These are phyloP conservation scores for Pachyseris speciosa DNA, from an alignment of 64 coral and sea anemone genomes.

Conservation along the genomic window DNA sequence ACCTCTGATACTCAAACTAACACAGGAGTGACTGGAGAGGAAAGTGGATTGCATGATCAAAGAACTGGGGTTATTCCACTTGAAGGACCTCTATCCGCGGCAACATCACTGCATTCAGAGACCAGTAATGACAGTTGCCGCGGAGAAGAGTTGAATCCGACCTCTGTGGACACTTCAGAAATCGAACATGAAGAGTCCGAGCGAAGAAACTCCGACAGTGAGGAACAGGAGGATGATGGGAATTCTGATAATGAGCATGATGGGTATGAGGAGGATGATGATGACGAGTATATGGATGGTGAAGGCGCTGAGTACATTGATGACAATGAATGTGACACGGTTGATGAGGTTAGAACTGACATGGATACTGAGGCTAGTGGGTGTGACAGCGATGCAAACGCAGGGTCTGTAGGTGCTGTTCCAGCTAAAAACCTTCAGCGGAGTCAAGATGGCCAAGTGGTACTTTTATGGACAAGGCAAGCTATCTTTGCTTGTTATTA, in stretches of 20 bases:
- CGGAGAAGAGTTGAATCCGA: background rate
- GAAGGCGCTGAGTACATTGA: slow-evolving; percentile 7
- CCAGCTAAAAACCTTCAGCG: slow-evolving; percentile 65
- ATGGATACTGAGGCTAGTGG: slow-evolving; percentile 8
- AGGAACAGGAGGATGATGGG: slow-evolving; percentile 59
- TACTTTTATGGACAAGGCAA: slow-evolving; percentile 71
- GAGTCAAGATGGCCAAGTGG: slow-evolving; percentile 59
- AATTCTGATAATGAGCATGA: slow-evolving; percentile 52
- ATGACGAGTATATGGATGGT: slow-evolving; percentile 36
- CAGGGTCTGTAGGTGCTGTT: background rate
- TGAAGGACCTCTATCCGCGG: slow-evolving; percentile 29
- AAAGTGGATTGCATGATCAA: slow-evolving; percentile 1
- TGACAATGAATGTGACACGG: background rate
- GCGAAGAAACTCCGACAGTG: slow-evolving; percentile 7
- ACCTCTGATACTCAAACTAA: background rate
- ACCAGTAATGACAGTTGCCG: slow-evolving; percentile 35
- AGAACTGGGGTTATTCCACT: background rate
- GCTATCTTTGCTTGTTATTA: no score
- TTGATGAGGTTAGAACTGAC: slow-evolving; percentile 9
- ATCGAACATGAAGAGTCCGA: background rate
- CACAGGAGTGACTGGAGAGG: background rate
- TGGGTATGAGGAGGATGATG: slow-evolving; percentile 31
- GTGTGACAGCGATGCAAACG: slow-evolving; percentile 5
- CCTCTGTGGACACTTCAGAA: background rate
- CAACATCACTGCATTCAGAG: slow-evolving; percentile 26